These are phyloP conservation scores for Acomys russatus DNA, from an alignment of 2,797 vertebrate genomes.

Conservation along the genomic window DNA sequence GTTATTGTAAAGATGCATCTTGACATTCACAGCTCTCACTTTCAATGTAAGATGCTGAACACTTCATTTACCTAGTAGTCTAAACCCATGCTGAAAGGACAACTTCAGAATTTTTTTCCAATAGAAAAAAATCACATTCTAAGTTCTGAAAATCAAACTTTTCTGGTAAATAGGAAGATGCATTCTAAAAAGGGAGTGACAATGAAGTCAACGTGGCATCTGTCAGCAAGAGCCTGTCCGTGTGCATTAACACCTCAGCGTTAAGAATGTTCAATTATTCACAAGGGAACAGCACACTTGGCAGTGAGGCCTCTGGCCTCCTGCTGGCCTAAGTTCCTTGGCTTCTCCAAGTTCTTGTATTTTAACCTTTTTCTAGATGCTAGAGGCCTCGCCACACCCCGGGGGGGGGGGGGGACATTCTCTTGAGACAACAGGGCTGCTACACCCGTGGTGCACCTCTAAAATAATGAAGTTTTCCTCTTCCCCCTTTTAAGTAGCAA, in stretches of 20 bases:
- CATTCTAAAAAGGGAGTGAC: neutral
- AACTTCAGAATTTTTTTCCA: neutral
- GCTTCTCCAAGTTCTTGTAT: neutral
- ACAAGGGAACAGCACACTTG: neutral
- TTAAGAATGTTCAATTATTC: slow-evolving; percentile 12
- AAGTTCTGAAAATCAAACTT: neutral
- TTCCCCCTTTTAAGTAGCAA: neutral
- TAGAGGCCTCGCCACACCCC: rapidly evolving
- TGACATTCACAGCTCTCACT: neutral
- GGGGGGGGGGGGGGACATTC: neutral
- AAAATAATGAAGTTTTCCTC: neutral
- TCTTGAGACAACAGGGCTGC: neutral
- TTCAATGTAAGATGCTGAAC: neutral
- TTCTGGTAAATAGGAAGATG: neutral
- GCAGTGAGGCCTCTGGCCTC: neutral
- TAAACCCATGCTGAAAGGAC: rapidly evolving
- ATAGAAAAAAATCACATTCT: neutral
- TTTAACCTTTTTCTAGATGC: neutral
- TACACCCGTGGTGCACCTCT: neutral
- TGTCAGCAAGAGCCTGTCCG: neutral
- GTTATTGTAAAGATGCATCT: neutral
- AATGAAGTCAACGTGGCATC: neutral
- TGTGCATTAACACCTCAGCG: neutral
- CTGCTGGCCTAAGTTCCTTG: neutral
- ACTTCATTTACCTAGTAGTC: neutral